A percentile compares a stretch with the other conserved stretches of the same genome.
phyloP scores from a whole-genome alignment of 2,888 invertebrate species.

The Caenorhabditis wallacei region DNA sequence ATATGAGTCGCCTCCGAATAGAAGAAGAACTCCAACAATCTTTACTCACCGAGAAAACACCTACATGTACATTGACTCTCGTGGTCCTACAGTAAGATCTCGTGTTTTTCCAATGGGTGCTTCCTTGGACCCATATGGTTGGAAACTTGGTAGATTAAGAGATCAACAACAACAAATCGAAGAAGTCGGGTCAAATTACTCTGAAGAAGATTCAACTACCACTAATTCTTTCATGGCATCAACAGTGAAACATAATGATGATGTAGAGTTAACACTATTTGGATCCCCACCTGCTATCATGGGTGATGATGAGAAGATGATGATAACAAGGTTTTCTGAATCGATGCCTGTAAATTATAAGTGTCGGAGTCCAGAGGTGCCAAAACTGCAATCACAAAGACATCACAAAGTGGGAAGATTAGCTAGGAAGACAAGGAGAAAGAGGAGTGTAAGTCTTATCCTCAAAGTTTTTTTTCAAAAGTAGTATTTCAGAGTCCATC shows the following conservation, averaged over 20 bases:
- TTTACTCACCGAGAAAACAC: conserved; percentile 64
- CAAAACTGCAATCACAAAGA: not conserved
- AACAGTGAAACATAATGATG: conserved; percentile 50
- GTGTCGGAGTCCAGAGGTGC: conserved; percentile 12
- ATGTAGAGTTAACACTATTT: conserved; percentile 73
- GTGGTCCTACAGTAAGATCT: conserved; percentile 78
- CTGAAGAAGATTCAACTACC: conserved; percentile 39
- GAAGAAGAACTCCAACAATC: conserved; percentile 54
- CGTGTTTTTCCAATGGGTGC: conserved; percentile 39
- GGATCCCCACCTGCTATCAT: conserved; percentile 74
- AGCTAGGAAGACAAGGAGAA: conserved; percentile 22
- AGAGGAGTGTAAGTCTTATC: conserved; percentile 44
- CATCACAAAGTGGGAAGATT: conserved; percentile 10
- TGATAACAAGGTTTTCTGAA: conserved; percentile 44
- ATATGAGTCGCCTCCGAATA: conserved; percentile 50
- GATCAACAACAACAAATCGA: conserved; percentile 34
- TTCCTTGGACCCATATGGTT: conserved; percentile 55
- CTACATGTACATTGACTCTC: conserved; percentile 80
- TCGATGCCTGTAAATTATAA: conserved; percentile 54
- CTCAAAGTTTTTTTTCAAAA: no score
- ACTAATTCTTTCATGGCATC: conserved; percentile 59
- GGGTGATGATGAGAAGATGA: conserved; percentile 30
- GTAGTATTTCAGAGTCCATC: conserved; percentile 57
- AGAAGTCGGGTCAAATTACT: conserved; percentile 34
- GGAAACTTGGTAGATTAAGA: conserved; percentile 65